Conservation (phyloP, 2,888 invertebrate species). For the Pandemis corylana region DNA sequence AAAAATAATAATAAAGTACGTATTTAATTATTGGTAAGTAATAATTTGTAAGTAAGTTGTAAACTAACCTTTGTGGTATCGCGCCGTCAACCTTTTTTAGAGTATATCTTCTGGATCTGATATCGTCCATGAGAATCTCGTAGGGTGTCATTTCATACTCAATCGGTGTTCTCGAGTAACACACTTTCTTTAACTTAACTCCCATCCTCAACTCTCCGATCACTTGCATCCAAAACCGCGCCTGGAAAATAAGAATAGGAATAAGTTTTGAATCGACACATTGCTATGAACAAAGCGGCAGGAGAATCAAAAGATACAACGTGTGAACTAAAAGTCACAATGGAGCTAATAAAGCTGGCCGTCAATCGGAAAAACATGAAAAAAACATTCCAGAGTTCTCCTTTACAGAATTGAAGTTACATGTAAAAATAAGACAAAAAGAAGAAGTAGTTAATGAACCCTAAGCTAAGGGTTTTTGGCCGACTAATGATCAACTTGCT, state of each 20-base stretch:
- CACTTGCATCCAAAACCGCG: constrained; percentile 97
- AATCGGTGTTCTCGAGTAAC: constrained; percentile 90
- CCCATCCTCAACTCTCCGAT: constrained; percentile 96
- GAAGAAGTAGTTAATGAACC: too few species aligned
- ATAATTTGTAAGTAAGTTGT: neutral
- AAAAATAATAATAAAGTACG: neutral
- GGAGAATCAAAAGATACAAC: constrained; percentile 47
- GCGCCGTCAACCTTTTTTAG: constrained; percentile 94
- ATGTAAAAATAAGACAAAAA: neutral
- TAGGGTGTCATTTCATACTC: constrained; percentile 98
- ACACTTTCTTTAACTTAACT: constrained; percentile 95
- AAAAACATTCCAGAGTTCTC: neutral
- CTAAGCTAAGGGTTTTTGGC: too few species aligned
- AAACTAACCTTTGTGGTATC: constrained; percentile 87
- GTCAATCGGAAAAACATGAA: constrained; percentile 3
- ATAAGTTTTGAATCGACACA: constrained; percentile 42
- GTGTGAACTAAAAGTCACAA: constrained; percentile 2
- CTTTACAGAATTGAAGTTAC: neutral
- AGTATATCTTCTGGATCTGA: constrained; percentile 94
- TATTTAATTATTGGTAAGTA: too few species aligned
- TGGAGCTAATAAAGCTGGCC: constrained; percentile 17
- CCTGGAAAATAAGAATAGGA: constrained; percentile 83
- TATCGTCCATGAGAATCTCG: constrained; percentile 98
- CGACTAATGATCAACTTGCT: constrained; percentile 19
- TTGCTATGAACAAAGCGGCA: constrained; percentile 58